phyloP scores from a whole-genome alignment of 2,888 invertebrate species.

The Aquatica leii region DNA sequence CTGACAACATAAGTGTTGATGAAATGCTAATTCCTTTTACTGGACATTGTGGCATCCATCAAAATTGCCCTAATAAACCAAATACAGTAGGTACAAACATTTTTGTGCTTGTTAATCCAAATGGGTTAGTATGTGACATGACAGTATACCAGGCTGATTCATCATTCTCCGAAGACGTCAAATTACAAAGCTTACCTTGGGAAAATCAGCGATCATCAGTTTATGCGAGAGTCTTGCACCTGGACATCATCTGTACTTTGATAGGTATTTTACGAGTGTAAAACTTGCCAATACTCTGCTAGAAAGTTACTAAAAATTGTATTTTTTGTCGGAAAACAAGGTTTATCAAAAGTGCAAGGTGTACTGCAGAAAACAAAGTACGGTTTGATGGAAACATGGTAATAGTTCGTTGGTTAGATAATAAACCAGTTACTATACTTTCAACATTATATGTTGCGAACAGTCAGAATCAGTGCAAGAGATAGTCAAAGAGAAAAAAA shows the following conservation, averaged over 20 bases:
- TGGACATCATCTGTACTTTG: not conserved
- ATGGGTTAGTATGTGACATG: not conserved
- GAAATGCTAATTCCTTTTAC: not conserved
- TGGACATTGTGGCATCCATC: not conserved
- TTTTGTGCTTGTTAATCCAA: not conserved
- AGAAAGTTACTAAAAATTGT: not conserved
- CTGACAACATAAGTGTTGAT: no score
- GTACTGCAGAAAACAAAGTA: not conserved
- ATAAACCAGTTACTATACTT: not conserved
- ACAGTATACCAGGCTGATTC: not conserved
- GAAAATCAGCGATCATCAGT: not conserved
- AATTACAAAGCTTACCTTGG: not conserved
- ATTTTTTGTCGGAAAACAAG: not conserved
- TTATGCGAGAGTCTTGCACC: not conserved
- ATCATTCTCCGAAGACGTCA: not conserved
- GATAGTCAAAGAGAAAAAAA: not conserved
- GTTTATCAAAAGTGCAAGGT: not conserved
- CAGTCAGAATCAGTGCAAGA: not conserved
- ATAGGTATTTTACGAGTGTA: no score
- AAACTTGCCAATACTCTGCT: no score
- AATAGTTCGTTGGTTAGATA: not conserved
- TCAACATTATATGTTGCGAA: not conserved
- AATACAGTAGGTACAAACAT: not conserved
- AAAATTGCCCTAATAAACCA: not conserved
- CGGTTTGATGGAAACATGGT: no score